Base-by-base conservation (phyloP, 2,888 invertebrate species). In the Spodoptera exigua region DNA sequence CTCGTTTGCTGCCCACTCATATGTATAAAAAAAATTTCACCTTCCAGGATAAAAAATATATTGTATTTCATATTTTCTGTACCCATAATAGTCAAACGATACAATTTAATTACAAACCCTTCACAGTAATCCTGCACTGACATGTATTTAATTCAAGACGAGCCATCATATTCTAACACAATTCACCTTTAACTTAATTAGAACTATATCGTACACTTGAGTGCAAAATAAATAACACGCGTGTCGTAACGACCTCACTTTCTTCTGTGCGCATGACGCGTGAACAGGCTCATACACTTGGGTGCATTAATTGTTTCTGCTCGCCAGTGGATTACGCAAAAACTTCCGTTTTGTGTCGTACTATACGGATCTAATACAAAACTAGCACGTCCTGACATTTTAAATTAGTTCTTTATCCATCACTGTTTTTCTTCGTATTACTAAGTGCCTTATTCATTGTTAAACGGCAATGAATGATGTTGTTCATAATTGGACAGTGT, bases 201-300 rank as follows among this genome's bases (percentile, higher is more conserved):
- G 43, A 61, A 59, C 52, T 62, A 70, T 59, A 70, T 59, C 61
- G 58, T 76, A 66, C 62, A 70, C 76, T 67, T 57, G 61, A 70
- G 69, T 69, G 76, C 70, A 76, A 76, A 79, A 74, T 81, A 80
- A 81, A 78, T 79, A 79, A 62, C 70, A 73, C 61, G 49, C 57
- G 62, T 88, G 85, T 84, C 80, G 87, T 87, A 89, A 88, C 71
- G 36, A 76, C 67, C 72, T 80, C 80, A 88, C 90, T 90, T 91
- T 91, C 90, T 83, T 89, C 78, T 67, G 78, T 77, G 79, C 57
- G 69, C 83, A 83, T 76, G 72, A 79, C 83, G 89, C 89, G 90
- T 91, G 89, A 89, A 89, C 85, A 70, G 59, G 73, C 70, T 73
- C 73, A 72, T 79, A 75, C 79, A 79, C 75, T 79, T 75, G 70